Base-by-base conservation (phyloP, 2,888 invertebrate genomes). In the Leptogaster cylindrica region DNA sequence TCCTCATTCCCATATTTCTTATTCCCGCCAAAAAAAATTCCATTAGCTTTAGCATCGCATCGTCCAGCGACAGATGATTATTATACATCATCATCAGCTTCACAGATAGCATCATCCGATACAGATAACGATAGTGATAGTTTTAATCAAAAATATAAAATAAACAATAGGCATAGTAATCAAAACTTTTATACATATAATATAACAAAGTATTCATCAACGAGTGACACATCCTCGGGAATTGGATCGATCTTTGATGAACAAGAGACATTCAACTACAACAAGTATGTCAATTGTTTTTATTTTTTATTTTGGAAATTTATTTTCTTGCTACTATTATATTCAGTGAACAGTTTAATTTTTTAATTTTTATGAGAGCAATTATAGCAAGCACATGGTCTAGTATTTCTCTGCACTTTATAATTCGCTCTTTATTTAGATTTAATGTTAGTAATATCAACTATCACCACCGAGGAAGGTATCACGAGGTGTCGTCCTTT, bases 1-100 rank as follows among this genome's bases (percentile, higher is more conserved):
- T 51, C 51, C 69, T 68, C 12, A 69, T 20, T 16, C 64, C 86
- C 86, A 72, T 85, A 85, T 79, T 86, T 86, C 82, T 82, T 87
- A 74, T 86, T 85, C 78, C 86, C 87, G 74, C 83, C 82, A 55
- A 74, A 75, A 67, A 77, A 77, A 74, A 79, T 83, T 74, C 80
- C 81, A 25, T 68, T 81, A 68, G 80, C 81, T 72, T 73, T 81
- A 66, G 78, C 82, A 71, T 82, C 78, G 71, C 83, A 80, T 76
- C 82, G 78, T 77, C 81, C 82, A 68, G 79, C 81, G 73, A 80
- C 79, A 12, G 76, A 77, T 69, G 78, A 79, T 61, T 78, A 79
- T 67, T 76, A 77, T 55, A 78, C 73, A 73, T 72, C 76, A 76
- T 68, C 76, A 77, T 72, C 71, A 72, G 69, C 72, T 12, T 63